Evolutionary conservation across 2,888 invertebrate species (phyloP), one percentile per base, ranked within the genome.

Genomic region (Lasioglossum oenotherae): DNA sequence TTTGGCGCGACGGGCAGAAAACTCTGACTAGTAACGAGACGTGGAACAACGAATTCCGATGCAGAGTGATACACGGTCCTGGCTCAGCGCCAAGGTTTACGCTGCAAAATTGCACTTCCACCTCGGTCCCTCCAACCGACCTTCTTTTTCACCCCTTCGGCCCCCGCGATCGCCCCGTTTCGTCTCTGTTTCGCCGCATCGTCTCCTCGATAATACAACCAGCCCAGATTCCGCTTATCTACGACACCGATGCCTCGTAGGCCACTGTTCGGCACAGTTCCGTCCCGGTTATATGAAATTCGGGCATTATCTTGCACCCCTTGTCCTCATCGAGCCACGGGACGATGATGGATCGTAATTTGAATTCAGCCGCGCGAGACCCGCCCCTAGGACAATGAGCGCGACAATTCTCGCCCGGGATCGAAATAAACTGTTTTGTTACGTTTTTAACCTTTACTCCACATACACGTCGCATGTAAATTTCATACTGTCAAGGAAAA

Each of bases 31-130:
- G 93, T 93, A 93, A 93, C 93, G 92, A 93, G 93, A 93, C 93
- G 92, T 91, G 93, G 92, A 93, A 93, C 93, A 93, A 93, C 93
- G 93, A 93, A 93, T 93, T 93, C 93, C 93, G 89, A 93, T 93
- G 93, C 91, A 88, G 92, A 92, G 92, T 93, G 93, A 93, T 93
- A 93, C 93, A 93, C 92, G 93, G 91, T 86, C 84, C 91, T 93
- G 93, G 93, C 93, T 85, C 89, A 81, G 79, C 89, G 93, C 93
- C 93, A 93, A 92, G 91, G 90, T 93, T 92, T 93, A 91, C 92
- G 91, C 92, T 93, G 93, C 91, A 91, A 93, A 93, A 93, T 93
- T 93, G 93, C 93, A 89, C 91, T 86, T 90, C 88, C 89, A 87
- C 91, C 90, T 82, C 86, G 82, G 87, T 85, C 82, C 85, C 84